phyloP scores from a whole-genome alignment of 2,888 invertebrate genomes.

The Polymixis lichenea region DNA sequence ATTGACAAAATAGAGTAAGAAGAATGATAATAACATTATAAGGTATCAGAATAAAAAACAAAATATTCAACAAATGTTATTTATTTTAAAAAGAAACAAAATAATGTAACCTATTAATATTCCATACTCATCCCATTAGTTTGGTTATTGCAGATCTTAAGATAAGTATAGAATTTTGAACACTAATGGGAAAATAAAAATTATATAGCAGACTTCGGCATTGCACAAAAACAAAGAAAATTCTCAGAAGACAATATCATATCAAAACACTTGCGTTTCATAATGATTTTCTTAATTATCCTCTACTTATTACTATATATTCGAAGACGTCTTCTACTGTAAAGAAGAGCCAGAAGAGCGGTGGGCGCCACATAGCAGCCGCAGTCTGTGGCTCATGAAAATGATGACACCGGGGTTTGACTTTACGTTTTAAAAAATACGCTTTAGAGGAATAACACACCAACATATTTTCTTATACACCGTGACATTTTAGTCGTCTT shows the following conservation, averaged over 20 bases:
- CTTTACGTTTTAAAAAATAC: too few species aligned
- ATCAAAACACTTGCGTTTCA: not conserved
- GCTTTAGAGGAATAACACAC: too few species aligned
- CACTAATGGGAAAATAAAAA: constrained; percentile 14
- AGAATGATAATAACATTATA: not conserved
- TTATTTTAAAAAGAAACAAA: constrained; percentile 34
- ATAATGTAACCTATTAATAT: constrained; percentile 1
- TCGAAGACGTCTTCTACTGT: too few species aligned
- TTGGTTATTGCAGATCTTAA: not conserved
- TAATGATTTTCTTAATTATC: too few species aligned
- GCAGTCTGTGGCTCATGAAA: too few species aligned
- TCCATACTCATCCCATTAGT: not conserved
- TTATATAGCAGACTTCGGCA: not conserved
- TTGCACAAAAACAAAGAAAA: not conserved
- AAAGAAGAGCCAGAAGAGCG: too few species aligned
- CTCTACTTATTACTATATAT: too few species aligned
- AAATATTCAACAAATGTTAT: constrained; percentile 22
- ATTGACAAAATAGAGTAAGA: not conserved
- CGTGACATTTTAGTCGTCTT: too few species aligned
- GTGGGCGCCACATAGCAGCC: too few species aligned
- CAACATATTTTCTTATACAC: too few species aligned
- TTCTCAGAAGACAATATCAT: not conserved
- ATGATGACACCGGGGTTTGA: too few species aligned
- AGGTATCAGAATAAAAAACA: not conserved
- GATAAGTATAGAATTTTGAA: constrained; percentile 13